phyloP scores from a whole-genome alignment of 2,113 vertebrate species.

The Centropristis striata region DNA sequence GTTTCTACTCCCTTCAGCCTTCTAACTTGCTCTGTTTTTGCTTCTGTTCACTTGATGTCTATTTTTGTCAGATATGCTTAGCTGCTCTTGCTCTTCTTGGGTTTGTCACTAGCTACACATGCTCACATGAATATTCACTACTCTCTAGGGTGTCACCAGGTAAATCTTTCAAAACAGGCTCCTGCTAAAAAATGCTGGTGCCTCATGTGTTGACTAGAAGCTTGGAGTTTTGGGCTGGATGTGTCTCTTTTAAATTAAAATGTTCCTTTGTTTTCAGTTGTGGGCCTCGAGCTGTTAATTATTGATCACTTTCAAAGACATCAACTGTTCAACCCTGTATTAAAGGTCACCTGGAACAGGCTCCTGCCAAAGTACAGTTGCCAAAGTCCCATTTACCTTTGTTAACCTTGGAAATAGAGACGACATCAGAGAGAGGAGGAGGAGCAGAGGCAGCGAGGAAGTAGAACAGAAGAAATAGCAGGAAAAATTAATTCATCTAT shows the following conservation, averaged over 20 bases:
- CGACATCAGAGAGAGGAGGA: not conserved
- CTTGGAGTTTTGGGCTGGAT: not conserved
- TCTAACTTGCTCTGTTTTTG: not conserved
- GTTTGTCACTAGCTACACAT: not conserved
- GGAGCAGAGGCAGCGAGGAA: not conserved
- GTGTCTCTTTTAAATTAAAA: slow-evolving; percentile 20
- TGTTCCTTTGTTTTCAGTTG: slow-evolving; percentile 1
- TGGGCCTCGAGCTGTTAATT: slow-evolving; percentile 7
- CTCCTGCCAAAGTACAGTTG: not conserved
- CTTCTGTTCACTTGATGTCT: not conserved
- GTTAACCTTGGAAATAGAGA: not conserved
- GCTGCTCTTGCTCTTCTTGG: not conserved
- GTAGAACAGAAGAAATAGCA: slow-evolving; percentile 6
- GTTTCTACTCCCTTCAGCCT: not conserved
- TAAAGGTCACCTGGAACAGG: slow-evolving; percentile 21
- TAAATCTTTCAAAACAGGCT: slow-evolving; percentile 19
- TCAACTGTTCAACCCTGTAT: slow-evolving; percentile 4
- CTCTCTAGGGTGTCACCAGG: not conserved
- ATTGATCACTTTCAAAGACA: not conserved
- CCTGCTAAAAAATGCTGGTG: slow-evolving; percentile 26
- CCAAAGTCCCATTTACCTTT: not conserved
- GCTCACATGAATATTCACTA: slow-evolving; percentile 2
- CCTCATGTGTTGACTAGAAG: not conserved
- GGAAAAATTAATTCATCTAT: slow-evolving; percentile 61
- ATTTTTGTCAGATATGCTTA: slow-evolving; percentile 1